Evolutionary conservation across 2,888 invertebrate genomes (phyloP).

Genomic region (Gerris lacustris): DNA sequence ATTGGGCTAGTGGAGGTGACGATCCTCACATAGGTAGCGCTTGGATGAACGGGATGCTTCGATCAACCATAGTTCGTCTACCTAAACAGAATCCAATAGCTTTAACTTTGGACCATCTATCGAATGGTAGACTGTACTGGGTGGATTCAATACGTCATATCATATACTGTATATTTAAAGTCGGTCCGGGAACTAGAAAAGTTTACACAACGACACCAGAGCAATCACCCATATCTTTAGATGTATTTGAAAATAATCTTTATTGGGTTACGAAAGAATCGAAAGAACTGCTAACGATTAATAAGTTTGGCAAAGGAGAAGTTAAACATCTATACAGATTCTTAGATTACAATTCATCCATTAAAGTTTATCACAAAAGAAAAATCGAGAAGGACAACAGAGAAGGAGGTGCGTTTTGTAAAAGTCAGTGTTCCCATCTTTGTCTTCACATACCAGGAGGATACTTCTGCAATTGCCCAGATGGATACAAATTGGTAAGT

Average conservation of each 20-base stretch:
- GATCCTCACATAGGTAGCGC: conserved; percentile 85
- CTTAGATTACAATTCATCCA: conserved; percentile 71
- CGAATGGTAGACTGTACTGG: conserved; percentile 65
- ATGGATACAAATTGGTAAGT: conserved; percentile 33
- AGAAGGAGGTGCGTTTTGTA: not conserved
- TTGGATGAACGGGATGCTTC: conserved; percentile 93
- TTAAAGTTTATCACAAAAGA: conserved; percentile 46
- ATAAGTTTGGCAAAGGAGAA: conserved; percentile 93
- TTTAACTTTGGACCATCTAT: conserved; percentile 70
- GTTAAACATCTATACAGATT: conserved; percentile 70
- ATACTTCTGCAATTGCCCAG: conserved; percentile 77
- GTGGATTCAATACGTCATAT: conserved; percentile 84
- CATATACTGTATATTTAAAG: conserved; percentile 39
- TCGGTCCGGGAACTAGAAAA: not conserved
- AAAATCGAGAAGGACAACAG: not conserved
- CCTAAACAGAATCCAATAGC: conserved; percentile 77
- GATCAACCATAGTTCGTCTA: conserved; percentile 66
- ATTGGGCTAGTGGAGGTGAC: conserved; percentile 87
- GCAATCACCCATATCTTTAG: conserved; percentile 71
- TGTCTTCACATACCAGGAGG: conserved; percentile 83
- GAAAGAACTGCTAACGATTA: conserved; percentile 76
- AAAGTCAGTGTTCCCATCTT: conserved; percentile 73
- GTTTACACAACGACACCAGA: conserved; percentile 40
- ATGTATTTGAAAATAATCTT: conserved; percentile 84
- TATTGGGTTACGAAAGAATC: conserved; percentile 85